Evolutionary conservation across 1,140 invertebrate species (phyloP), one percentile per base, ranked within the genome.

Genomic region (Aphelinus certus): DNA sequence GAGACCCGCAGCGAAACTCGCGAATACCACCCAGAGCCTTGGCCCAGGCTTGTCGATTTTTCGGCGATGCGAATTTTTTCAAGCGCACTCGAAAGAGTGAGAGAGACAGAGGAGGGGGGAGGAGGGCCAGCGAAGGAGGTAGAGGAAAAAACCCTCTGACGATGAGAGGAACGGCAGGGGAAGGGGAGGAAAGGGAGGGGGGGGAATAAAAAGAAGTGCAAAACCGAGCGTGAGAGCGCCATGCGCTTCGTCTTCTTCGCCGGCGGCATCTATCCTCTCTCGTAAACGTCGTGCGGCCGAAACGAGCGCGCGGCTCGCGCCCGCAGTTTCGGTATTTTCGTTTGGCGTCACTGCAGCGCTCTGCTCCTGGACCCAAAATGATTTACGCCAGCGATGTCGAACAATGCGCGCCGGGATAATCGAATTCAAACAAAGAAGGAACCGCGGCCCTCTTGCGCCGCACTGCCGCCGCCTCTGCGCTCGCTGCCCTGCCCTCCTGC

Each of bases 381-480:
- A 75, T 75, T 75, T 75, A 75, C 73, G 67, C 61, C 67, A 64
- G 73, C 58, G 73, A 75, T 67, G 73, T 75, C 48, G 73, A 75
- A 75, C 73, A 75, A 75, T 75, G 73, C 73, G 67, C 65, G 26
- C 47, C 5, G 66, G 62, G 67, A 69, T 75, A 75, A 70, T 75
- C 73, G 73, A 75, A 75, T 75, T 75, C 73, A 70, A 75, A 75
- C 66, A 75, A 75, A 75, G 73, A 69, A 65, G 67, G 67, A 70
- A 69, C 71, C 71, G 71, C 62, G 43, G 45, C 63, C 56, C 57
- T 77, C 74, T 7, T 58, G 67, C 53, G n/a, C 75, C 66, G 61
- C 67, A 71, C 53, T 60, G 68, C 43, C 67, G 73, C 53, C 61
- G 68, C 43, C 6, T 42, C 26, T 45, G 61, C 26, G 26, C 26